Conservation (phyloP, 2,888 invertebrate genomes). For the Embidobia sp. region DNA sequence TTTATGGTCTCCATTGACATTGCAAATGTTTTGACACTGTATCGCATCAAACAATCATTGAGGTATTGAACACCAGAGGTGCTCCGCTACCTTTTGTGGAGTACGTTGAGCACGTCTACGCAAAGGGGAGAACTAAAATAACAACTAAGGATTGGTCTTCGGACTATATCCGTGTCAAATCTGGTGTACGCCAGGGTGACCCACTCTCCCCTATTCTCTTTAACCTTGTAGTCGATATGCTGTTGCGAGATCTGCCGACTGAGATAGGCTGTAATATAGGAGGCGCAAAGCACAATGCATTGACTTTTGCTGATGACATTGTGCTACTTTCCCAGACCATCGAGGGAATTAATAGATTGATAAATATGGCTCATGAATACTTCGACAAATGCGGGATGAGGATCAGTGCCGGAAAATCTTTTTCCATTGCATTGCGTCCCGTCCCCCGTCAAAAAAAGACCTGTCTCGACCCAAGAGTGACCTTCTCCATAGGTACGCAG, state of each 20-base stretch:
- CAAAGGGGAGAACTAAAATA: conserved; percentile 73
- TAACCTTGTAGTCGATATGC: conserved; percentile 52
- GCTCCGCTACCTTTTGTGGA: neutral
- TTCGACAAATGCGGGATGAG: conserved; percentile 66
- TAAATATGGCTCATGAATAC: conserved; percentile 42
- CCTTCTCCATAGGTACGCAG: neutral
- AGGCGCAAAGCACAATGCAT: neutral
- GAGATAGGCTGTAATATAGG: conserved; percentile 51
- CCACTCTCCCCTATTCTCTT: conserved; percentile 61
- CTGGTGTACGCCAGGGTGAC: conserved; percentile 76
- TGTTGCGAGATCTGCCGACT: conserved; percentile 29
- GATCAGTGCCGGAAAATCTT: conserved; percentile 67
- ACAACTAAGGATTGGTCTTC: conserved; percentile 66
- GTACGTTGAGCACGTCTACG: conserved; percentile 62
- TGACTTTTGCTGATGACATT: conserved; percentile 58
- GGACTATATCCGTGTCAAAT: neutral
- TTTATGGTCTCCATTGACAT: conserved; percentile 62
- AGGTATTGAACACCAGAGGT: neutral
- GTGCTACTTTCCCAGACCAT: conserved; percentile 37
- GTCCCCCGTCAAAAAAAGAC: conserved; percentile 53
- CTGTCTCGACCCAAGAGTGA: too few relatives aligned
- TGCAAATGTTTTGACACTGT: conserved; percentile 66
- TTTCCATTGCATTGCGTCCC: conserved; percentile 7
- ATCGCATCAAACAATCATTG: conserved; percentile 19
- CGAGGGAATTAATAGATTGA: conserved; percentile 71